Base-by-base conservation (phyloP, 2,888 invertebrate species). In the Beris morrisii region DNA sequence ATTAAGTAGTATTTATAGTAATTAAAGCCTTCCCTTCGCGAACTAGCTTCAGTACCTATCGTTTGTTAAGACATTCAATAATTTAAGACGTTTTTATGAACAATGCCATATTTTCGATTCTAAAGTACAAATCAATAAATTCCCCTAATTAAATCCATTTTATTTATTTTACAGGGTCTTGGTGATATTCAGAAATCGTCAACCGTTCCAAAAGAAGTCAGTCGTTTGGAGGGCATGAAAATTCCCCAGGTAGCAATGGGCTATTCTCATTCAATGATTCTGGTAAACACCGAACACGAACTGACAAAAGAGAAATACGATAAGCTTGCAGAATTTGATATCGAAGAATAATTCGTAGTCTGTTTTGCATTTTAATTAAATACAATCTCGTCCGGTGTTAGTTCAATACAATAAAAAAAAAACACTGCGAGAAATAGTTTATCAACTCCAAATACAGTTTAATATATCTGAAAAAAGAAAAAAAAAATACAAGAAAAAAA, bases 151-250 rank as follows among this genome's bases (percentile, higher is more conserved):
- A 28, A 32, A 63, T 70, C 38, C 12, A 71, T 71, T 65, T 45
- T 61, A 66, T 69, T 78, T 64, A 75, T 38, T 38, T 38, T 38
- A 9, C 78, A 91, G 91, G 95, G 95, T 69, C 88, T 92, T 69
- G 96, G 96, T 0, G 95, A 95, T 72, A 88, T 91, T 74, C 89
- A 89, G 73, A 95, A 93, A 76, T 94, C 95, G 0, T 90, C 93
- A 3, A 89, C 94, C 1, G 85, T 87, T 38, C 95, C 96, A 28
- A 91, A 92, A 81, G 96, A 96, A 82, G 93, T 95, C 72, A 85
- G 84, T 58, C 86, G 86, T 68, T 83, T 91, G 82, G 88, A 89
- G 64, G 90, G 90, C 44, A 82, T 92, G 68, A 89, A 90, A 80
- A 86, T 93, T 70, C 86, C 89, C 53, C 86, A 89, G 70, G 87